Conservation (phyloP, 1,140 invertebrate genomes). For the Saccostrea echinata region DNA sequence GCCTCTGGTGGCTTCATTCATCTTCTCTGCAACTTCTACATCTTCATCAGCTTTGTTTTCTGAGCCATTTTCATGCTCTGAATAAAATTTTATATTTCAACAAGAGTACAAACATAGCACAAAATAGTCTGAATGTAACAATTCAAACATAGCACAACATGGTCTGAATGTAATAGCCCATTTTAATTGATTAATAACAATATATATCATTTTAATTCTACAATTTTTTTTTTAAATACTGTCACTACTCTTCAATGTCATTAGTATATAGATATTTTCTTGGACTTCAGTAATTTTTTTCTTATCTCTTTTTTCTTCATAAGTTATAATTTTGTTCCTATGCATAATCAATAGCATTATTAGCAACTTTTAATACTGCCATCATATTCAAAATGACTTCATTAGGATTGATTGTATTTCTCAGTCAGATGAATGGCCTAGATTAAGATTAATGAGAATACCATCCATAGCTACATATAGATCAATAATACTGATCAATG, state of each 20-base stretch:
- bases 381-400: neutral
- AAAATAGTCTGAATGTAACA: no score
- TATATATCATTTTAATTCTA: no score
- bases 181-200: no score
- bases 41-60: neutral
- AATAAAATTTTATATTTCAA: neutral
- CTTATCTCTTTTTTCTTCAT: neutral
- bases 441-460: neutral
- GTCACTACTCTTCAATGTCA: no score
- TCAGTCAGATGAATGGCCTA: neutral
- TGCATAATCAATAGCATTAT: neutral
- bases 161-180: no score
- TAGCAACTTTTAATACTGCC: neutral
- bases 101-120: no score
- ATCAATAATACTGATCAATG: neutral
- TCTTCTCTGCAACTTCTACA: neutral
- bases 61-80: slow-evolving; percentile 5
- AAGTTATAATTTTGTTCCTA: neutral
- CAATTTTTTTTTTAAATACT: no score
- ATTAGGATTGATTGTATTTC: neutral
- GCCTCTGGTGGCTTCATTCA: neutral
- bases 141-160: no score
- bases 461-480: neutral
- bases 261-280: no score
- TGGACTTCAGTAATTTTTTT: no score